These are phyloP conservation scores for Caenorhabditis zanzibari DNA, from an alignment of 2,888 invertebrate species.

Conservation along the genomic window DNA sequence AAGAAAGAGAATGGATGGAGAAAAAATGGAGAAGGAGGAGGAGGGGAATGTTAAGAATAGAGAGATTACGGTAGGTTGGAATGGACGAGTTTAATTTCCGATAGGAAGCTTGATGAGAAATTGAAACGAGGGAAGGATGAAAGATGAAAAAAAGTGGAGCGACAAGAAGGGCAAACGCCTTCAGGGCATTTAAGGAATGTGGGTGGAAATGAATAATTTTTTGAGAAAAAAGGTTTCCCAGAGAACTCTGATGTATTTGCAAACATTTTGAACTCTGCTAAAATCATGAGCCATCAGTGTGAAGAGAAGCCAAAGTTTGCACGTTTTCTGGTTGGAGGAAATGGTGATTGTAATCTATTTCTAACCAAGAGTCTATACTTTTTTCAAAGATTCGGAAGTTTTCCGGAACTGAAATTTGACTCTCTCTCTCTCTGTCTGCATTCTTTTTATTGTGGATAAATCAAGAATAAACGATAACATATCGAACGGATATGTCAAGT, in stretches of 20 bases:
- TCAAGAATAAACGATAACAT: too few relatives aligned
- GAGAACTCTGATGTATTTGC: constrained; percentile 18
- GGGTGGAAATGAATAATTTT: constrained; percentile 28
- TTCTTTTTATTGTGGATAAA: too few relatives aligned
- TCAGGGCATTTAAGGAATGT: constrained; percentile 31
- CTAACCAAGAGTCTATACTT: background rate
- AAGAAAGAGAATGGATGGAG: background rate
- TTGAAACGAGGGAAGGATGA: constrained; percentile 25
- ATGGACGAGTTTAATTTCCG: constrained; percentile 55
- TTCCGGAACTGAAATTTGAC: too few relatives aligned
- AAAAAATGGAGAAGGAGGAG: background rate
- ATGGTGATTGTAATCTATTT: background rate
- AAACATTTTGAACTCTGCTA: background rate
- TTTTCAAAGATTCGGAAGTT: too few relatives aligned
- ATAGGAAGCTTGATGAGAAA: constrained; percentile 40
- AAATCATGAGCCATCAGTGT: background rate
- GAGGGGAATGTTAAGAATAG: constrained; percentile 4
- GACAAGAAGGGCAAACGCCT: constrained; percentile 50
- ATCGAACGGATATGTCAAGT: too few relatives aligned
- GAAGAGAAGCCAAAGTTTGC: background rate
- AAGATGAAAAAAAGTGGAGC: constrained; percentile 21
- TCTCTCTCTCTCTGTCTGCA: too few relatives aligned
- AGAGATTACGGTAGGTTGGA: constrained; percentile 40
- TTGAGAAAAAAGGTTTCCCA: constrained; percentile 1
- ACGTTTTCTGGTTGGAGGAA: constrained; percentile 8